Evolutionary conservation across 2,888 invertebrate genomes (phyloP), one percentile per base, ranked within the genome.

Genomic region (Phyto melanocephala): DNA sequence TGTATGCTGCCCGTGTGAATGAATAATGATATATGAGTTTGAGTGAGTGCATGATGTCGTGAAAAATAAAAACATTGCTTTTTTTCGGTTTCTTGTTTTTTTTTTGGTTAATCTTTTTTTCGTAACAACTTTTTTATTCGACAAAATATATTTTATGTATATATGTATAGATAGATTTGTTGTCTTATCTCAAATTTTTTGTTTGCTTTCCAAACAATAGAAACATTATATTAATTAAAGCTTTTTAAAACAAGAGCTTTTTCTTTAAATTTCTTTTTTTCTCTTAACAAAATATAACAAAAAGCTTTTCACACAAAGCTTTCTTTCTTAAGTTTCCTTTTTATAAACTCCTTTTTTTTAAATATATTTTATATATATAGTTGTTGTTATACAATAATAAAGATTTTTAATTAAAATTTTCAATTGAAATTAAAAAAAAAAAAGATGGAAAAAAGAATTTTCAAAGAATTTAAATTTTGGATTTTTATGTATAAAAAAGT

Each of bases 241-340:
- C 82, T 82, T 82, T 82, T 82, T 82, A 82, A 82, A 82, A 82
- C 82, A 82, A 82, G 82, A 82, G 82, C 82, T 79, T 79, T 67
- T 56, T 42, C 15, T n/a, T n/a, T n/a, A n/a, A 3, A n/a, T 1
- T 8, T 13, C 1, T 40, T 13, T 40, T 15, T 67, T 70, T 65
- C 63, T 62, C 50, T 58, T 60, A 71, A 24, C 42, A 50, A 24
- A 56, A 65, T 58, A 37, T 58, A 47, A 70, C 63, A 75, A 70
- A 28, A 77, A 71, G 71, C 65, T 71, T 82, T 75, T 79, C 65
- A 82, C 75, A 60, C 70, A 67, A 75, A 82, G 82, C 82, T 72
- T 82, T 62, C 13, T 11, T 37, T n/a, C n/a, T n/a, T n/a, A n/a
- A n/a, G n/a, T n/a, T n/a, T n/a, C n/a, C n/a, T 60, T 22, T 52